phyloP scores from a whole-genome alignment of 2,888 invertebrate species.

The Spodoptera littoralis region DNA sequence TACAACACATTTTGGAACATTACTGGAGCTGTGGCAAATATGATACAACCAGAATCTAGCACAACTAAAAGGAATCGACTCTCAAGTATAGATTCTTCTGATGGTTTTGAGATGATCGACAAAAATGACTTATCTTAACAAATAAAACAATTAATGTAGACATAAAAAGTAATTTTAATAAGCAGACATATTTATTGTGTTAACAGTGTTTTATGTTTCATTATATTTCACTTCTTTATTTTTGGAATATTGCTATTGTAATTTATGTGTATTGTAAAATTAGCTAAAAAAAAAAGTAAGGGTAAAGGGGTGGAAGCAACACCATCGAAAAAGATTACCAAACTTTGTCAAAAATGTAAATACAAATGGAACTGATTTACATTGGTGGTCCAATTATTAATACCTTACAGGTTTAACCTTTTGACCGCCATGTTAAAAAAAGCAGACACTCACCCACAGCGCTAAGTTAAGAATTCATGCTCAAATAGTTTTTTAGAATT shows the following conservation, averaged over 20 bases:
- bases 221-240: conserved; percentile 7
- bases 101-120: conserved; percentile 86
- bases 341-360: too few species aligned
- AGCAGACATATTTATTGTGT: conserved; percentile 44
- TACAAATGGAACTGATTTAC: too few species aligned
- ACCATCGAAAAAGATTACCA: too few species aligned
- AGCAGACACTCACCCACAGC: too few species aligned
- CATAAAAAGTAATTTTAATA: conserved; percentile 37
- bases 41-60: conserved; percentile 71
- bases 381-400: too few species aligned
- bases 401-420: too few species aligned
- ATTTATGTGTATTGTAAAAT: too few species aligned
- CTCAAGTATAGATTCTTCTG: conserved; percentile 81
- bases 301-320: too few species aligned
- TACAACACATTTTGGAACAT: conserved; percentile 79
- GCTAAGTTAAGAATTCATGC: too few species aligned
- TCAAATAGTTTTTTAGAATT: too few species aligned
- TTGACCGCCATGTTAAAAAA: too few species aligned
- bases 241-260: conserved; percentile 4
- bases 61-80: conserved; percentile 73
- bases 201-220: conserved; percentile 40
- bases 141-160: conserved; percentile 10
- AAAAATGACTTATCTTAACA: conserved; percentile 77
- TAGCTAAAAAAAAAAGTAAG: too few species aligned
- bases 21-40: conserved; percentile 76